phyloP scores from a whole-genome alignment of 2,113 vertebrate species.

The Athene cunicularia region DNA sequence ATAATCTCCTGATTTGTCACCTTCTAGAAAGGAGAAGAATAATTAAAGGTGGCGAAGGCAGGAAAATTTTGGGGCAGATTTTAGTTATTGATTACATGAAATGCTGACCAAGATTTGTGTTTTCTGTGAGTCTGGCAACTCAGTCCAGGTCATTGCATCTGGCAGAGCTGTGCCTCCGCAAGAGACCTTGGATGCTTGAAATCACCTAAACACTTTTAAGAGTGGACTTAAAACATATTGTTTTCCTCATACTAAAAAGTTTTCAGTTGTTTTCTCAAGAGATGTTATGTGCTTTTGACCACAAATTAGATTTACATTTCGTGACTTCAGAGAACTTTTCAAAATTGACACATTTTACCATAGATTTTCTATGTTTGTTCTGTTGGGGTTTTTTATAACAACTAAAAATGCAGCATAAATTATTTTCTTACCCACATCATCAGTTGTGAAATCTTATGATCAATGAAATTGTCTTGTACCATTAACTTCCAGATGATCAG shows the following conservation, averaged over 20 bases:
- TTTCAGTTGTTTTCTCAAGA: background rate
- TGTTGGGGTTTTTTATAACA: background rate
- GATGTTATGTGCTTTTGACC: background rate
- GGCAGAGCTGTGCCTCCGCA: background rate
- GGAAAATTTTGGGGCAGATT: background rate
- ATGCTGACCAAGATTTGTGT: background rate
- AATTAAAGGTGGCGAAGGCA: slow-evolving; percentile 10
- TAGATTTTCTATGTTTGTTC: background rate
- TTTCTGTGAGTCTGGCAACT: background rate
- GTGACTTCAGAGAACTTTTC: background rate
- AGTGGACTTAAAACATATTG: background rate
- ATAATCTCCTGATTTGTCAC: background rate
- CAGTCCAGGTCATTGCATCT: background rate
- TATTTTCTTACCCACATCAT: background rate
- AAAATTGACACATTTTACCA: background rate
- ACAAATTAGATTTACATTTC: background rate
- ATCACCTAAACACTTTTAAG: background rate
- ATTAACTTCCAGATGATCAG: background rate
- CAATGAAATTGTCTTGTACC: background rate
- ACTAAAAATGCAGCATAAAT: background rate
- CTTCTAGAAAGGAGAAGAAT: background rate
- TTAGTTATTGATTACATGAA: background rate
- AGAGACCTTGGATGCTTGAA: background rate
- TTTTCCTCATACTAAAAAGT: background rate
- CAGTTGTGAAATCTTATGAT: background rate